These are phyloP conservation scores for Bellardia pandia DNA, from an alignment of 2,888 invertebrate genomes.

Conservation along the genomic window DNA sequence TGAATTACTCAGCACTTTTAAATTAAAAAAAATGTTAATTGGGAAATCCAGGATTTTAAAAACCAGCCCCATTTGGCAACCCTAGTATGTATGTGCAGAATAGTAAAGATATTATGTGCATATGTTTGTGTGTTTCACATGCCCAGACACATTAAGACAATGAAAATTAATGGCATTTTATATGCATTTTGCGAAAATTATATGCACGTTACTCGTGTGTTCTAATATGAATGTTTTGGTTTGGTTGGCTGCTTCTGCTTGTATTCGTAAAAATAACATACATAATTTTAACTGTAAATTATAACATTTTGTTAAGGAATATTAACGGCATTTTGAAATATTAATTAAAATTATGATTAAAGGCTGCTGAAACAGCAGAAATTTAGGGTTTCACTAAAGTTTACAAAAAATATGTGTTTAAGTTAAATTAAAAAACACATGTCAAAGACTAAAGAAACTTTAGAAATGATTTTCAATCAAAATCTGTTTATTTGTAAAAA, in stretches of 20 bases:
- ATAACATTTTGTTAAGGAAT: slow-evolving; percentile 39
- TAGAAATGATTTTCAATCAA: too few species aligned
- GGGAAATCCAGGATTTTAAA: too few species aligned
- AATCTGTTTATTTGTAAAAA: too few species aligned
- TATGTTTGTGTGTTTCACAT: slow-evolving; percentile 40
- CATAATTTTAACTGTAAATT: slow-evolving; percentile 19
- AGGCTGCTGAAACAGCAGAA: background rate
- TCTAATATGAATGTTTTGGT: background rate
- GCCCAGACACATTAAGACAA: slow-evolving; percentile 71
- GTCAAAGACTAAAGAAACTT: too few species aligned
- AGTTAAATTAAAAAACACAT: too few species aligned
- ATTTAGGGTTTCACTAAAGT: too few species aligned
- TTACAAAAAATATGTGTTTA: too few species aligned
- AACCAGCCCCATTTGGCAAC: too few species aligned
- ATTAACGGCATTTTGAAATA: slow-evolving; percentile 47
- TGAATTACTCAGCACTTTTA: too few species aligned
- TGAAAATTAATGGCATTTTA: slow-evolving; percentile 71
- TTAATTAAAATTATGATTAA: slow-evolving; percentile 34
- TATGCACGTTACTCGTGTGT: slow-evolving; percentile 38
- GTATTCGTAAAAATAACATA: background rate
- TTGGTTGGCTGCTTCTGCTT: background rate
- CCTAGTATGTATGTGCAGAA: too few species aligned
- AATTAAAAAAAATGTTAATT: too few species aligned
- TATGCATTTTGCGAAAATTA: slow-evolving; percentile 64
- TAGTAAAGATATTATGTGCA: slow-evolving; percentile 5